These are phyloP conservation scores for Drosophila pruinosa DNA, from an alignment of 1,140 invertebrate species.

Conservation along the genomic window DNA sequence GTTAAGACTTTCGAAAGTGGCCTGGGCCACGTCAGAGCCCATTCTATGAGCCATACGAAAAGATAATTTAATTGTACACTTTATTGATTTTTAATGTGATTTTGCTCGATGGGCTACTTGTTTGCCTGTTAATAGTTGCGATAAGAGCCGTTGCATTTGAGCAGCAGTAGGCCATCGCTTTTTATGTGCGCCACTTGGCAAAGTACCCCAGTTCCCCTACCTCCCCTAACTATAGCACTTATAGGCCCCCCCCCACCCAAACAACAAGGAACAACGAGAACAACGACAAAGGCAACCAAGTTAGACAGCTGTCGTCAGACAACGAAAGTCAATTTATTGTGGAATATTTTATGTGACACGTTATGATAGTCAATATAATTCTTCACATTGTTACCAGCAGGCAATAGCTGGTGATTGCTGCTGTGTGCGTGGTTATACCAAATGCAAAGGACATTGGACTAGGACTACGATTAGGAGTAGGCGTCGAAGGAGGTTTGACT, in stretches of 20 bases:
- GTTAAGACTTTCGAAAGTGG: not conserved
- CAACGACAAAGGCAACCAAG: not conserved
- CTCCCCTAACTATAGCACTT: not conserved
- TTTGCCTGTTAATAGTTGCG: constrained; percentile 66
- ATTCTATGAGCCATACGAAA: constrained; percentile 13
- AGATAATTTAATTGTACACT: constrained; percentile 76
- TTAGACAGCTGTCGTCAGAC: constrained; percentile 51
- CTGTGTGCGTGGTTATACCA: not conserved
- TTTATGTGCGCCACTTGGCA: constrained; percentile 70
- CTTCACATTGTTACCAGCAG: constrained; percentile 39
- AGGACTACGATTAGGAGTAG: not conserved
- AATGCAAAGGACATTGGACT: constrained; percentile 22
- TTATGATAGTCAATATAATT: constrained; percentile 79
- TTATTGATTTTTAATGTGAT: constrained; percentile 81
- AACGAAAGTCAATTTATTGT: constrained; percentile 79
- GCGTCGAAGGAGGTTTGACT: not conserved
- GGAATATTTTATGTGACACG: constrained; percentile 80
- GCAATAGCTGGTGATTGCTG: not conserved
- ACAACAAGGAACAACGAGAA: not conserved
- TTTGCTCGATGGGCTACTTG: constrained; percentile 47
- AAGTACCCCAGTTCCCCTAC: constrained; percentile 44
- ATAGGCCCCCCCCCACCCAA: too few species aligned
- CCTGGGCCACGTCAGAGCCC: not conserved
- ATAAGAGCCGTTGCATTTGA: constrained; percentile 54
- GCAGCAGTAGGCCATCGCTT: constrained; percentile 46